A percentile compares a stretch with the other conserved stretches of the same genome.
Evolutionary conservation across 2,113 vertebrate genomes (phyloP).

Genomic region (Tiliqua scincoides): DNA sequence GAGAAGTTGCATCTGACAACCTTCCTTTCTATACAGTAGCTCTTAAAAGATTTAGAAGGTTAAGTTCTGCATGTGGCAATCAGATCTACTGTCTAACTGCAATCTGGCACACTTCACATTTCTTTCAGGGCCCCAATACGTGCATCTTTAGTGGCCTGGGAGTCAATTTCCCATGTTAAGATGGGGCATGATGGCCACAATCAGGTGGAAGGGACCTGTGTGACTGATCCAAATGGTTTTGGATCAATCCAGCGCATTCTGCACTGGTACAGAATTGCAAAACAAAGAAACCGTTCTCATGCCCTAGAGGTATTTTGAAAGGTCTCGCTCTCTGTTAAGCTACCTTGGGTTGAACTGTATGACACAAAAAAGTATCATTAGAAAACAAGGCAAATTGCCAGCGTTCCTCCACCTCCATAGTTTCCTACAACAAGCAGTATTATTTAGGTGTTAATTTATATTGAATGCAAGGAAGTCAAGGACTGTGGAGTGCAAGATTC

Average conservation of each 20-base stretch:
- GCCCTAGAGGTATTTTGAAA: background rate
- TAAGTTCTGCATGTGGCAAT: background rate
- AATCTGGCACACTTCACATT: background rate
- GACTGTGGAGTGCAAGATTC: conserved; percentile 55
- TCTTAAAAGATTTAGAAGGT: background rate
- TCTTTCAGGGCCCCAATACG: background rate
- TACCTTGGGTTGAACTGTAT: background rate
- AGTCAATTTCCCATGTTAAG: background rate
- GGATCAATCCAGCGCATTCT: background rate
- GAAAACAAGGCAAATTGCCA: conserved; percentile 21
- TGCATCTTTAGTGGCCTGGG: background rate
- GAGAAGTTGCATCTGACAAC: background rate
- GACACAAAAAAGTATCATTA: background rate
- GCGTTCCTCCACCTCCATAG: background rate
- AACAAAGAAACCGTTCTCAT: background rate
- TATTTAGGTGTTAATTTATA: conserved; percentile 64
- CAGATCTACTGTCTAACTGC: background rate
- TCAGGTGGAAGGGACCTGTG: background rate
- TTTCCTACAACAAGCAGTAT: conserved; percentile 17
- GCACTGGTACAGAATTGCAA: background rate
- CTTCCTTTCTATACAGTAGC: background rate
- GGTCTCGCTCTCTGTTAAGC: background rate
- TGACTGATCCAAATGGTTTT: background rate
- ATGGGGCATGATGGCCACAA: background rate
- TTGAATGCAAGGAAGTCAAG: conserved; percentile 72